A percentile compares a stretch with the other conserved stretches of the same genome.
These are phyloP conservation scores for Artemia franciscana DNA, from an alignment of 1,140 invertebrate genomes.

Conservation along the genomic window DNA sequence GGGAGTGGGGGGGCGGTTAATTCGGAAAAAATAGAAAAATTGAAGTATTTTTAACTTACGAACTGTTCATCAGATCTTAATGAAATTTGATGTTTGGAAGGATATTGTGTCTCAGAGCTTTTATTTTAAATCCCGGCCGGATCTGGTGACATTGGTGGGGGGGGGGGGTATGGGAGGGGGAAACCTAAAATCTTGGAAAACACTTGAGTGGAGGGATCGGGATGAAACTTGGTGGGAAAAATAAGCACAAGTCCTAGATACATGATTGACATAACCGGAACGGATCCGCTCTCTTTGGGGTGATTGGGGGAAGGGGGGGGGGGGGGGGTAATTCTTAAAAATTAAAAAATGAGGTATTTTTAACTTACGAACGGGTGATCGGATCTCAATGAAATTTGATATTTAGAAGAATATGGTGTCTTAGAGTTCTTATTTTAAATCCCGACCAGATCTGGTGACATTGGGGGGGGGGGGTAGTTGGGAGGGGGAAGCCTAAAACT, in stretches of 20 bases:
- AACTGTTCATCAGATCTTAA: too few species aligned
- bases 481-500: background rate
- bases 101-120: too few species aligned
- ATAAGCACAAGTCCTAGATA: background rate
- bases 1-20: too few species aligned
- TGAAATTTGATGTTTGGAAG: too few species aligned
- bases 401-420: too few species aligned
- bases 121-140: background rate
- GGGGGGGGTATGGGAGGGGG: background rate
- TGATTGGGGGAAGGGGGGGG: background rate
- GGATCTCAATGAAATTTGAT: too few species aligned
- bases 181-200: background rate
- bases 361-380: too few species aligned
- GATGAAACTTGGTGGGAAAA: background rate
- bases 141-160: background rate
- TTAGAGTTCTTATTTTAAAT: too few species aligned
- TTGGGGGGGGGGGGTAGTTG: background rate
- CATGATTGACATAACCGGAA: background rate
- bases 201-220: background rate
- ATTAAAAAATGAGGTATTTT: too few species aligned
- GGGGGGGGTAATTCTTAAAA: too few species aligned
- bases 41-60: too few species aligned
- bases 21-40: too few species aligned
- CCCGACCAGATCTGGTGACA: background rate
- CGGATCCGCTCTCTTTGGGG: background rate